Base-by-base conservation (phyloP, 2,113 vertebrate species). In the Eretmochelys imbricata region DNA sequence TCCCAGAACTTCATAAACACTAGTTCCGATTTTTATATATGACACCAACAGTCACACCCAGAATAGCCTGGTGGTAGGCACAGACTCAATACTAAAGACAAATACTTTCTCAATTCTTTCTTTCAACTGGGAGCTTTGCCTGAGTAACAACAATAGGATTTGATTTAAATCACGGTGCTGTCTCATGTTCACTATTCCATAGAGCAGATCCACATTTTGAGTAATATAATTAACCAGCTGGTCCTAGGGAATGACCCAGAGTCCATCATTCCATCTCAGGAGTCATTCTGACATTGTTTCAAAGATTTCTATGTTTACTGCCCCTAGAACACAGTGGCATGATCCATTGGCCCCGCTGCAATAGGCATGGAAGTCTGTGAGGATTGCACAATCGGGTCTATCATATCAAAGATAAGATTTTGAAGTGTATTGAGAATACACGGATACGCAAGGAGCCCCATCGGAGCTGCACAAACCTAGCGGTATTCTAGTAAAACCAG, bases 301-400 rank as follows among this genome's bases (percentile, higher is more conserved):
- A 85, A 80, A 89, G 82, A 80, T 51, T 87, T 76, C 80, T 90
- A 80, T 42, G 50, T 78, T 90, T 2, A 0, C 31, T 93, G 82
- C 35, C 59, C 1, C 1, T 80, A 62, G 27, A 88, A 27, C 27
- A 48, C 10, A 5, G 82, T n/a, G 65, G 78, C 1, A 0, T 35
- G 57, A 83, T 17, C 75, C 54, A 59, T 17, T 87, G 0, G 0
- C 20, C 0, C 1, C 1, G 0, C 82, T 22, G 5, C 20, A 72
- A 55, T 14, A 46, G 17, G 1, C 25, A n/a, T 79, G 10, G 75
- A 19, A 11, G 24, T 8, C 20, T 51, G 14, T 46, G n/a, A 80
- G 46, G 29, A 89, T 25, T 75, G 78, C 25, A 80, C 2, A 1
- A 17, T n/a, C 5, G 75, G 17, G n/a, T 91, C 62, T 46, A 72